These are phyloP conservation scores for Leptothorax acervorum DNA, from an alignment of 2,888 invertebrate genomes.

Conservation along the genomic window DNA sequence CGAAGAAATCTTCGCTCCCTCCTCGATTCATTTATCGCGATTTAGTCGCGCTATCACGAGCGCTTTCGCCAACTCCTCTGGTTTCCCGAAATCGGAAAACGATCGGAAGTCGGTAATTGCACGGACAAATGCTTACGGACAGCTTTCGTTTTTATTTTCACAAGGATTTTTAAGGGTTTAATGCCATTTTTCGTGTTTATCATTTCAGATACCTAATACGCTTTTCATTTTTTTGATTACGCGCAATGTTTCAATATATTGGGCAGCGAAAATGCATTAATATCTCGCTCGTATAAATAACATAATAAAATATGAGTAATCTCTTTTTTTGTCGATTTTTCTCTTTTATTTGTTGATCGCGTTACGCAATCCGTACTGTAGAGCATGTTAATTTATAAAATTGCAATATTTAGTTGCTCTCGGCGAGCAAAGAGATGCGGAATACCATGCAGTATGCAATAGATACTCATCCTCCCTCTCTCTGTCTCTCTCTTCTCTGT, in stretches of 20 bases:
- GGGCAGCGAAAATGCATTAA: background rate
- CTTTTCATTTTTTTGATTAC: background rate
- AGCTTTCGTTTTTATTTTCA: constrained; percentile 20
- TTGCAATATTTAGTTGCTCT: background rate
- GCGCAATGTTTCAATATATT: background rate
- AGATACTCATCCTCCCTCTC: background rate
- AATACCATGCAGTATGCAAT: constrained; percentile 15
- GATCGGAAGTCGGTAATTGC: constrained; percentile 44
- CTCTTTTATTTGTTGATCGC: background rate
- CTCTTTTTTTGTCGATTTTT: background rate
- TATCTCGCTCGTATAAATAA: background rate
- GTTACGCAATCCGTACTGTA: background rate
- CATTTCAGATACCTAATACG: too few relatives aligned
- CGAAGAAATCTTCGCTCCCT: constrained; percentile 9
- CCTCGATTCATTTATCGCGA: constrained; percentile 5
- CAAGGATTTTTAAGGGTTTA: constrained; percentile 1
- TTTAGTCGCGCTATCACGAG: constrained; percentile 11
- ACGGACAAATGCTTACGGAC: constrained; percentile 23
- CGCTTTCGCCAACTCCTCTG: constrained; percentile 1
- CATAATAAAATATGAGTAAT: background rate
- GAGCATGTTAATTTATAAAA: constrained; percentile 1
- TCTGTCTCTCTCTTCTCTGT: constrained; percentile 12
- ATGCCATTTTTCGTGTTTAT: background rate
- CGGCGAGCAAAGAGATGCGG: background rate
- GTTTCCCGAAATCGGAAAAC: constrained; percentile 26